These are phyloP conservation scores for Botia kubotai DNA, from an alignment of 2,797 vertebrate species.

Conservation along the genomic window DNA sequence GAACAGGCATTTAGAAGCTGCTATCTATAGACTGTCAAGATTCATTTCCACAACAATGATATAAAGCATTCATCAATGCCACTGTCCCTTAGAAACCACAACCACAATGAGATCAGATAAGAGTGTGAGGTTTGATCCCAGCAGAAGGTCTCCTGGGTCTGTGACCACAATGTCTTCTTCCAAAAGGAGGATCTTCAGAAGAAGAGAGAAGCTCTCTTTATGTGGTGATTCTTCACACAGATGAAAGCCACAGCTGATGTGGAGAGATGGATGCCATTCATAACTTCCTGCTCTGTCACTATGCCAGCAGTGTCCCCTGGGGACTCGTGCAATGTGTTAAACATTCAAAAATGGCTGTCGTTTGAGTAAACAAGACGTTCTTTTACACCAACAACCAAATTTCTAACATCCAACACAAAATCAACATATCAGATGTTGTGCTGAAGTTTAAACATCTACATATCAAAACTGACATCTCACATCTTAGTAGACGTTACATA, in stretches of 20 bases:
- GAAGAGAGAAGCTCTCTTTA: conserved; percentile 41
- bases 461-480: too few relatives aligned
- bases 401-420: conserved; percentile 4
- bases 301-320: conserved; percentile 54
- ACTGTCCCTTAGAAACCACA: conserved; percentile 37
- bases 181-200: neutral
- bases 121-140: conserved; percentile 57
- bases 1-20: neutral
- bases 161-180: conserved; percentile 8
- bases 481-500: too few relatives aligned
- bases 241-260: conserved; percentile 22
- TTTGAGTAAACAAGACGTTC: conserved; percentile 2
- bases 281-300: conserved; percentile 50
- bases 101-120: conserved; percentile 55
- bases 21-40: neutral
- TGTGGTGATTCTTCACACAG: conserved; percentile 55
- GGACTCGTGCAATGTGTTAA: conserved; percentile 52
- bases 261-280: conserved; percentile 62
- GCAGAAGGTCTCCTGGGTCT: conserved; percentile 52
- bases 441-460: too few relatives aligned
- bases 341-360: conserved; percentile 14
- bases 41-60: neutral
- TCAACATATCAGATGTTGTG: neutral
- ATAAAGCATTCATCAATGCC: conserved; percentile 52
- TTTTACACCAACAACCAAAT: neutral